A percentile compares a stretch with the other conserved stretches of the same genome.
phyloP scores from a whole-genome alignment of 2,888 invertebrate species.

The Lysandra bellargus region DNA sequence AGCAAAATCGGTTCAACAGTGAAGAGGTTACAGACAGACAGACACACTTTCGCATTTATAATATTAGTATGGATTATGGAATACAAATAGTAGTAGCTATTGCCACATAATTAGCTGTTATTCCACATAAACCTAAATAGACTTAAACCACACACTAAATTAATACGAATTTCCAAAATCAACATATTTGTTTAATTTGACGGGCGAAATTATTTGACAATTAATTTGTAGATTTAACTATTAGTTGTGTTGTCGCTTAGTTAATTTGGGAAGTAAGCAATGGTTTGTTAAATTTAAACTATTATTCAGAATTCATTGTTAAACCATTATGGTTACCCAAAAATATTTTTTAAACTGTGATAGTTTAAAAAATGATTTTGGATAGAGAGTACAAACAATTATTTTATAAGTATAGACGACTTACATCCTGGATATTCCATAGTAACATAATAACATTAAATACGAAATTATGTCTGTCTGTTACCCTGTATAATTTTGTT shows the following conservation, averaged over 20 bases:
- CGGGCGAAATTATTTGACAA: conserved; percentile 6
- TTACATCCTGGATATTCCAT: no score
- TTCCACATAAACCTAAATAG: not conserved
- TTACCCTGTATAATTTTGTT: no score
- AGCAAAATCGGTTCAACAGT: not conserved
- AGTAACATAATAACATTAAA: no score
- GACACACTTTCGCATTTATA: not conserved
- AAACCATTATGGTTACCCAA: no score
- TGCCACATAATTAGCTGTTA: not conserved
- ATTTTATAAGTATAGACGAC: no score
- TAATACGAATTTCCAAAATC: conserved; percentile 7
- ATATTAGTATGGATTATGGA: not conserved
- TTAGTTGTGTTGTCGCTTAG: conserved; percentile 6
- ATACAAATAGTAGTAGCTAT: not conserved
- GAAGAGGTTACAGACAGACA: not conserved
- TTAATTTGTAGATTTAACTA: conserved; percentile 3
- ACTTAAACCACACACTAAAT: not conserved
- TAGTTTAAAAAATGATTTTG: no score
- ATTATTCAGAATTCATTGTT: no score
- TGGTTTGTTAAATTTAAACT: not conserved
- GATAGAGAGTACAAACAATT: no score
- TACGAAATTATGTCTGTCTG: no score
- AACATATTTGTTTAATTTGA: conserved; percentile 3
- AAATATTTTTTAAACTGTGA: no score
- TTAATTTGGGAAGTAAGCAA: not conserved